A percentile compares a stretch with the other conserved stretches of the same genome.
Conservation (phyloP, 2,888 invertebrate species). For the Brachypalpus laphriformis region DNA sequence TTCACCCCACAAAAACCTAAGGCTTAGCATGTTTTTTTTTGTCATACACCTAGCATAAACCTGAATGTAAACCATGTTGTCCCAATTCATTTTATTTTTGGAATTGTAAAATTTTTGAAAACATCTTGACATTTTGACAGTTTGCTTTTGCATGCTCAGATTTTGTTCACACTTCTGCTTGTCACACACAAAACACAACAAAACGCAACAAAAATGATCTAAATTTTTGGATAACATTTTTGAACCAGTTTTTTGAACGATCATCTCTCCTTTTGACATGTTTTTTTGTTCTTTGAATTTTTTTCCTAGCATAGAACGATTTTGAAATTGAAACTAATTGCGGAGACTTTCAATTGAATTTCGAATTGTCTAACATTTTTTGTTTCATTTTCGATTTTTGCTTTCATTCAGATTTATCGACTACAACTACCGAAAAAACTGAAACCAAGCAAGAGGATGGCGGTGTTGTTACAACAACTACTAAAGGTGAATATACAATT, state of each 20-base stretch:
- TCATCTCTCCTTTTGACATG: slow-evolving; percentile 18
- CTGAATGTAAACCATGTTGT: slow-evolving; percentile 79
- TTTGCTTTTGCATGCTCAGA: slow-evolving; percentile 47
- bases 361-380: slow-evolving; percentile 26
- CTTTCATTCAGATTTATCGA: slow-evolving; percentile 73
- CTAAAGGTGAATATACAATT: slow-evolving; percentile 83
- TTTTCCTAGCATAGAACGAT: slow-evolving; percentile 13
- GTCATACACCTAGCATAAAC: slow-evolving; percentile 54
- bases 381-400: not conserved
- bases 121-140: slow-evolving; percentile 47
- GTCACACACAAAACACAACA: not conserved
- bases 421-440: slow-evolving; percentile 82
- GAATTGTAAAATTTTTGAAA: slow-evolving; percentile 15
- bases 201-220: slow-evolving; percentile 13
- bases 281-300: slow-evolving; percentile 4
- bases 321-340: slow-evolving; percentile 67
- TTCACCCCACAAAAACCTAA: slow-evolving; percentile 28
- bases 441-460: slow-evolving; percentile 85
- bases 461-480: slow-evolving; percentile 85
- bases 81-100: slow-evolving; percentile 80
- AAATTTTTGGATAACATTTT: slow-evolving; percentile 17
- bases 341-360: not conserved
- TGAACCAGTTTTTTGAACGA: slow-evolving; percentile 24
- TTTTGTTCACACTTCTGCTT: slow-evolving; percentile 26
- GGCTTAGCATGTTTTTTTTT: slow-evolving; percentile 56